phyloP scores from a whole-genome alignment of 2,888 invertebrate species.

The Thymelicus sylvestris region DNA sequence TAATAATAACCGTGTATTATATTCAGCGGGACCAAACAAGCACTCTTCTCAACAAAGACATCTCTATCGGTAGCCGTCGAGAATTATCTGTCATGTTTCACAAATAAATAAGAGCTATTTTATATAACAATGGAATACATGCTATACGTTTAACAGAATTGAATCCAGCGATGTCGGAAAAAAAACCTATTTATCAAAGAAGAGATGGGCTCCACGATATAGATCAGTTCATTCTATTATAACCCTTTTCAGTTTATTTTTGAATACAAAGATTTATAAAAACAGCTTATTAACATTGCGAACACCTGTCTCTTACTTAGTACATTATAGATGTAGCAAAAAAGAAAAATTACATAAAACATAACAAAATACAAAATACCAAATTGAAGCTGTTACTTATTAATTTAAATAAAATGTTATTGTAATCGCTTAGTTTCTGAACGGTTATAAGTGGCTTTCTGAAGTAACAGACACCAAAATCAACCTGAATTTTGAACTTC shows the following conservation, averaged over 20 bases:
- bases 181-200: slow-evolving; percentile 77
- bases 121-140: slow-evolving; percentile 72
- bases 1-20: slow-evolving; percentile 65
- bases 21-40: slow-evolving; percentile 71
- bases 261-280: slow-evolving; percentile 31
- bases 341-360: too few relatives aligned
- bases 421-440: too few relatives aligned
- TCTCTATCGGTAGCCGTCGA: slow-evolving; percentile 77
- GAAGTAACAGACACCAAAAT: too few relatives aligned
- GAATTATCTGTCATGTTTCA: slow-evolving; percentile 80
- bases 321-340: neutral
- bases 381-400: too few relatives aligned
- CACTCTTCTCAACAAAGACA: slow-evolving; percentile 74
- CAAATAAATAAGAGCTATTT: slow-evolving; percentile 79
- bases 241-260: slow-evolving; percentile 71
- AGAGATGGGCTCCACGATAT: slow-evolving; percentile 75
- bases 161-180: slow-evolving; percentile 68
- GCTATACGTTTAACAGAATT: slow-evolving; percentile 61
- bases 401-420: too few relatives aligned
- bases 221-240: slow-evolving; percentile 73
- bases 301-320: neutral
- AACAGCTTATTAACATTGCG: slow-evolving; percentile 21
- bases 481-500: too few relatives aligned
- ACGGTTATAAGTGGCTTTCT: too few relatives aligned
- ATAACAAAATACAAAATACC: too few relatives aligned